These are phyloP conservation scores for Tolmerus cingulatus DNA, from an alignment of 2,888 invertebrate genomes.

Conservation along the genomic window DNA sequence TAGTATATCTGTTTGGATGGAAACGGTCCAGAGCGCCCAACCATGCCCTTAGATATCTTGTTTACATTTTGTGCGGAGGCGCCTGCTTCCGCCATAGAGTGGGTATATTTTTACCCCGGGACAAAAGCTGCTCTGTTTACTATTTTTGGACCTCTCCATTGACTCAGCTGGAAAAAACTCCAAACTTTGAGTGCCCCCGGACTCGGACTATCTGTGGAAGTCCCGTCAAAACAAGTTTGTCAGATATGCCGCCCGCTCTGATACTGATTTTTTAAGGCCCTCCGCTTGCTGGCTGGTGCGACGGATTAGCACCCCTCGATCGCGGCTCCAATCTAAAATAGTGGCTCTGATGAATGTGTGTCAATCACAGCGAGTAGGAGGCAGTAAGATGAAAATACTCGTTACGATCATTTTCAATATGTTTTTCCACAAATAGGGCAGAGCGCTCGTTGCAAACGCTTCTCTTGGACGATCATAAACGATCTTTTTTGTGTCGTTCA, in stretches of 20 bases:
- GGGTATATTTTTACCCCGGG: background rate
- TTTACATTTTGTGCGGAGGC: slow-evolving; percentile 18
- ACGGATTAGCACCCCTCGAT: background rate
- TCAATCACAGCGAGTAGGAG: background rate
- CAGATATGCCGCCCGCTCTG: background rate
- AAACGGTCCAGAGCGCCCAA: slow-evolving; percentile 1
- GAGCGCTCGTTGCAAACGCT: background rate
- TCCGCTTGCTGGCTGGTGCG: background rate
- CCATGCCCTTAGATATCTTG: slow-evolving; percentile 35
- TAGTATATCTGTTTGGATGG: background rate
- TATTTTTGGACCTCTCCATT: slow-evolving; percentile 17
- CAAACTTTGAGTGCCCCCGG: background rate
- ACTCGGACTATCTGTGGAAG: slow-evolving; percentile 27
- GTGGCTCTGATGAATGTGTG: background rate
- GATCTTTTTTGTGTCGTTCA: background rate
- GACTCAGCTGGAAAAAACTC: background rate
- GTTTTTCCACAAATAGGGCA: background rate
- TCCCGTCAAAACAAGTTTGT: slow-evolving; percentile 39
- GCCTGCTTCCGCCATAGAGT: background rate
- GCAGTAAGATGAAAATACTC: background rate
- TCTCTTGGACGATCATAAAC: background rate
- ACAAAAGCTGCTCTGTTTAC: slow-evolving; percentile 22
- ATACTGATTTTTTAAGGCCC: slow-evolving; percentile 2
- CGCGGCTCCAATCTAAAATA: background rate
- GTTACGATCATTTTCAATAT: background rate